Conservation (phyloP, 1,140 invertebrate genomes). For the Patella vulgata region DNA sequence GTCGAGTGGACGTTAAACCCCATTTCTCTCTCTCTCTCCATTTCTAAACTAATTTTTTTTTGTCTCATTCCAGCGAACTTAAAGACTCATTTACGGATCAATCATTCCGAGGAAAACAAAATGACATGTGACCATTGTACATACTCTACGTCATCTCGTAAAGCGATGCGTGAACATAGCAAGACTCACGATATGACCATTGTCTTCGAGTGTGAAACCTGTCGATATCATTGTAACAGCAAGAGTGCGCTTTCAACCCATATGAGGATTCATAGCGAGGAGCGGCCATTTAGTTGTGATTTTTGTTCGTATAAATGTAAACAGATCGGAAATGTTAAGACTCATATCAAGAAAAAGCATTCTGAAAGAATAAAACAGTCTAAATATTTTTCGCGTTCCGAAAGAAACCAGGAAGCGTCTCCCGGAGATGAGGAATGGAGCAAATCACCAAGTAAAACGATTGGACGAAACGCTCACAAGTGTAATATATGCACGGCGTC, state of each 20-base stretch:
- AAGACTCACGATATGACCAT: slow-evolving; percentile 44
- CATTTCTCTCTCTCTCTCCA: too few species aligned
- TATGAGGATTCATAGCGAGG: slow-evolving; percentile 66
- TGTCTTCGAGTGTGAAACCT: slow-evolving; percentile 37
- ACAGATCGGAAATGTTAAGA: slow-evolving; percentile 50
- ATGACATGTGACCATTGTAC: slow-evolving; percentile 43
- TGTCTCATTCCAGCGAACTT: slow-evolving; percentile 49
- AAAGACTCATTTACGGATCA: slow-evolving; percentile 48
- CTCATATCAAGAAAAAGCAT: slow-evolving; percentile 51
- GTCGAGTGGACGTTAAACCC: too few species aligned
- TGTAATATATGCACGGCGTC: slow-evolving; percentile 55
- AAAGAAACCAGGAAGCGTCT: neutral
- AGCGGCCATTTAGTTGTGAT: slow-evolving; percentile 62
- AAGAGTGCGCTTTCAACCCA: slow-evolving; percentile 59
- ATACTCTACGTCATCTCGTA: slow-evolving; percentile 48
- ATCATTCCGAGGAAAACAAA: slow-evolving; percentile 50
- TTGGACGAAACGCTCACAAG: slow-evolving; percentile 44
- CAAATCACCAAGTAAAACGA: neutral
- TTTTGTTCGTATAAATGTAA: slow-evolving; percentile 61
- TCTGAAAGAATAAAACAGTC: slow-evolving; percentile 30
- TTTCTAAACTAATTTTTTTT: too few species aligned
- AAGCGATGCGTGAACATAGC: slow-evolving; percentile 43
- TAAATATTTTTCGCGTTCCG: neutral
- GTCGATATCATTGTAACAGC: slow-evolving; percentile 44
- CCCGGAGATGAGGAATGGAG: neutral